A percentile compares a stretch with the other conserved stretches of the same genome.
Conservation (phyloP, 92 coral and sea anemone genomes). For the Heteractis magnifica region DNA sequence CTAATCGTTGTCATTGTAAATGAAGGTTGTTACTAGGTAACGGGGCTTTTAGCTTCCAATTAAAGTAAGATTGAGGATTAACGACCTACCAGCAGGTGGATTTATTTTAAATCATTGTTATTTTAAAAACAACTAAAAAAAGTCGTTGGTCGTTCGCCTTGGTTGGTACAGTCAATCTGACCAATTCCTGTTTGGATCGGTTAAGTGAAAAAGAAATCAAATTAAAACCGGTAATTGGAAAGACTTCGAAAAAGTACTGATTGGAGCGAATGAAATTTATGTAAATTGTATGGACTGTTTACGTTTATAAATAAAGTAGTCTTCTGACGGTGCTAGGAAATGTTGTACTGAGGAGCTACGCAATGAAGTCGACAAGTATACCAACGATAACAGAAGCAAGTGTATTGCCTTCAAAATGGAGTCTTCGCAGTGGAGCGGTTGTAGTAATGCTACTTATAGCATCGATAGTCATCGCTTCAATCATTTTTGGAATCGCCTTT, state of each 20-base stretch:
- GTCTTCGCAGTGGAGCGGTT: constrained; percentile 24
- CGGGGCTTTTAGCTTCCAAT: background rate
- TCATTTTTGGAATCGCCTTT: constrained; percentile 15
- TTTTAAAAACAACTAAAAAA: too few species aligned
- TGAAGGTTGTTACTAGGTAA: background rate
- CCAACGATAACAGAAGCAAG: background rate
- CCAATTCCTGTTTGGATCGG: too few species aligned
- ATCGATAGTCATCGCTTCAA: background rate
- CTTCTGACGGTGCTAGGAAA: background rate
- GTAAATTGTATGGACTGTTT: background rate
- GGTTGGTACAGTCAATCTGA: too few species aligned
- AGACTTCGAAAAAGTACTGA: background rate
- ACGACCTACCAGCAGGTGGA: background rate
- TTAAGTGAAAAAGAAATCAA: too few species aligned
- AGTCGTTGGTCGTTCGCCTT: too few species aligned
- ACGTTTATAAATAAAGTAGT: background rate
- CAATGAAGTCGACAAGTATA: background rate
- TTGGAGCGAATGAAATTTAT: background rate
- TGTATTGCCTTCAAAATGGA: constrained; percentile 13
- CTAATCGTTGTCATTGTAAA: background rate
- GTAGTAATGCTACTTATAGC: constrained; percentile 28
- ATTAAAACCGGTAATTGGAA: background rate
- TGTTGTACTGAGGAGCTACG: background rate
- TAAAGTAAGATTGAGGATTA: background rate
- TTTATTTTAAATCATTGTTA: background rate